Percentiles rank a stretch among this genome's conserved stretches.
Conservation (phyloP, 1,140 invertebrate genomes). For the Bombyx mori region ASM3026992v2 NC_085131.1:446501-447000, state of each 20-base stretch:
- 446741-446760: constrained; percentile 58
- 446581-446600: constrained; percentile 75
- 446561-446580: constrained; percentile 72
- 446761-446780: constrained; percentile 67
- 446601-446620: constrained; percentile 84
- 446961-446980: too few relatives aligned
- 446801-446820: constrained; percentile 72
- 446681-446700: constrained; percentile 48
- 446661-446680: constrained; percentile 26
- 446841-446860: too few relatives aligned
- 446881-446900: too few relatives aligned
- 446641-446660: neutral
- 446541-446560: constrained; percentile 75
- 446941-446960: too few relatives aligned
- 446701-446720: constrained; percentile 43
- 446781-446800: constrained; percentile 68
- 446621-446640: constrained; percentile 69
- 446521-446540: constrained; percentile 79
- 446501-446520: constrained; percentile 68
- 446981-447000: too few relatives aligned
- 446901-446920: too few relatives aligned
- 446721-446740: constrained; percentile 22
- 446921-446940: too few relatives aligned
- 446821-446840: constrained; percentile 60
- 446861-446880: too few relatives aligned